A percentile compares a stretch with the other conserved stretches of the same genome.
Conservation (phyloP, 2,113 vertebrate species). For the Pachyramphus minor region DNA sequence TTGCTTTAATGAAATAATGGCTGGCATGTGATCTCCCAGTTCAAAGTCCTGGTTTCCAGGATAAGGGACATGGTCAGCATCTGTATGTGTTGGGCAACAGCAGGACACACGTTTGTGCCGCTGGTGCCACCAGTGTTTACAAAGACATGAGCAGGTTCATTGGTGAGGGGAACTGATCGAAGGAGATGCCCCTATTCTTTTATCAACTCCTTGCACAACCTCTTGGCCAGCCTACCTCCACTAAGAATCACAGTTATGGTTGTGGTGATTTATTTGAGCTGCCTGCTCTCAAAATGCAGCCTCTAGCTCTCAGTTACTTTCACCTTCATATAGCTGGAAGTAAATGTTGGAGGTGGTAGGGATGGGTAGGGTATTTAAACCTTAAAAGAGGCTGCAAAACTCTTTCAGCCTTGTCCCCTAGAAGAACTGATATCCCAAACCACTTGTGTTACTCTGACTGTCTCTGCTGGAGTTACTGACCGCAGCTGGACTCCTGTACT, state of each 20-base stretch:
- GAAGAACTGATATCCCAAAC: background rate
- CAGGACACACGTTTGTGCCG: fast-evolving
- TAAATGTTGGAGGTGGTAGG: background rate
- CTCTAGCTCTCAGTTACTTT: background rate
- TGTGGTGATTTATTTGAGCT: background rate
- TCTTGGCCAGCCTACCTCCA: background rate
- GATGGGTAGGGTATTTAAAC: background rate
- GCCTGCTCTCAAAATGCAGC: background rate
- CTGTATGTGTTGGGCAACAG: background rate
- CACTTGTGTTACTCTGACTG: background rate
- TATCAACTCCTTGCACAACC: background rate
- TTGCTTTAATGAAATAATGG: background rate
- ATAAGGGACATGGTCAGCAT: background rate
- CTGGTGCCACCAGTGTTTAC: background rate
- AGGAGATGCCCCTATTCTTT: background rate
- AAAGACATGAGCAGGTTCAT: background rate
- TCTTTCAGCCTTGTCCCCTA: background rate
- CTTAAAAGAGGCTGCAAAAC: background rate
- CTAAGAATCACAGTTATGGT: background rate
- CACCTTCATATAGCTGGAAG: background rate
- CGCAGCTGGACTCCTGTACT: background rate
- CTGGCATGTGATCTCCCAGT: background rate
- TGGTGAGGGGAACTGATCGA: background rate
- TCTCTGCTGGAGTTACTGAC: background rate
- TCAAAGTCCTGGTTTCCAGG: fast-evolving